A percentile compares a stretch with the other conserved stretches of the same genome.
Conservation (phyloP, 2,113 vertebrate genomes). For the Hydrochoerus hydrochaeris region DNA sequence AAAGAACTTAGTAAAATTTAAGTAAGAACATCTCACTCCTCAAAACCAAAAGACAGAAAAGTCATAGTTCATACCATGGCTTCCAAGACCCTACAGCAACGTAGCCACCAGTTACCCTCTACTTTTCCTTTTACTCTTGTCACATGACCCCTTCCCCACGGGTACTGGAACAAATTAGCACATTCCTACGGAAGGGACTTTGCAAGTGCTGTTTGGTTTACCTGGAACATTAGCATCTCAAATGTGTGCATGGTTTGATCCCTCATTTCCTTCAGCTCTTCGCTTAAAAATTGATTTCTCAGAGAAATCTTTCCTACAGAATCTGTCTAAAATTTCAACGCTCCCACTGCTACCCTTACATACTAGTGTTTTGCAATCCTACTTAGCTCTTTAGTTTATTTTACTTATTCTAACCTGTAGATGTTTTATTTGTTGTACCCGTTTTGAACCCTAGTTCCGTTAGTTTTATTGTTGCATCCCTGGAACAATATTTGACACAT, state of each 20-base stretch:
- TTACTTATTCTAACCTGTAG: not conserved
- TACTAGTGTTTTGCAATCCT: not conserved
- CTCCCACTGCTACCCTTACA: not conserved
- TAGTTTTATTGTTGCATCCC: not conserved
- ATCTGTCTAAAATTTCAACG: not conserved
- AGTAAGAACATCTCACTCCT: not conserved
- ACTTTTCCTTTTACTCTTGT: not conserved
- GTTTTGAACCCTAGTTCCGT: not conserved
- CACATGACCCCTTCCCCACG: accelerated
- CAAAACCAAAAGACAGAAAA: not conserved
- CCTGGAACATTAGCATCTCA: not conserved
- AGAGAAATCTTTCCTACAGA: not conserved
- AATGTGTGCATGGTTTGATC: not conserved
- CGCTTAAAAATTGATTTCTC: not conserved
- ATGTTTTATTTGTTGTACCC: not conserved
- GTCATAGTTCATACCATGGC: not conserved
- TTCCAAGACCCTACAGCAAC: not conserved
- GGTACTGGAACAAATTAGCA: not conserved
- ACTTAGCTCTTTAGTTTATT: not conserved
- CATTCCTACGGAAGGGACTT: not conserved
- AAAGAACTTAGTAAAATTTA: not conserved
- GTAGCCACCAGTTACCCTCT: not conserved
- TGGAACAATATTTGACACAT: not conserved
- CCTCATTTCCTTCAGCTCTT: not conserved
- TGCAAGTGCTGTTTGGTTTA: not conserved